Percentiles rank a stretch among this genome's conserved stretches.
Evolutionary conservation across 2,113 vertebrate genomes (phyloP).

Genomic region (Pedetes capensis): DNA sequence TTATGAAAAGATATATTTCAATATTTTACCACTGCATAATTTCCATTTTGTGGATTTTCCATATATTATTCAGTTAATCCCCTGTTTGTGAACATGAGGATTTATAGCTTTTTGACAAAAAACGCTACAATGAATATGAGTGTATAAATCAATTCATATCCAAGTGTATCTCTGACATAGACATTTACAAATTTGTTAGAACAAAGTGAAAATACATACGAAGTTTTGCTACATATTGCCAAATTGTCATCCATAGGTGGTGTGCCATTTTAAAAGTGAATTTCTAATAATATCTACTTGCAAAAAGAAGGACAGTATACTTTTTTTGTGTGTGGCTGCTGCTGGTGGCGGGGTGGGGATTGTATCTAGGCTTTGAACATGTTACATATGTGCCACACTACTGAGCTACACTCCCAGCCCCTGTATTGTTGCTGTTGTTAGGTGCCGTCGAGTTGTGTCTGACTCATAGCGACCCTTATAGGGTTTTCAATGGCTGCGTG

Average conservation of each 20-base stretch:
- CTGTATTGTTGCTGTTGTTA: no score
- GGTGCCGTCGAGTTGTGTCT: no score
- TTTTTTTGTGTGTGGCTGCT: background rate
- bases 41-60: background rate
- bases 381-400: background rate
- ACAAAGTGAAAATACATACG: background rate
- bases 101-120: background rate
- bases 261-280: background rate
- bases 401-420: background rate
- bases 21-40: background rate
- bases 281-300: background rate
- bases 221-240: background rate
- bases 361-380: background rate
- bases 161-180: background rate
- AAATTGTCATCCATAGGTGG: background rate
- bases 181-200: background rate
- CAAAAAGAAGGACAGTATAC: background rate
- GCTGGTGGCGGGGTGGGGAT: no score
- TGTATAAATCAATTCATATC: background rate
- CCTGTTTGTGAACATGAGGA: background rate
- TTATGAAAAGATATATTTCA: background rate
- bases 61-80: background rate
- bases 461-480: no score
- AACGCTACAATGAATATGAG: background rate
- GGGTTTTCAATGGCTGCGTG: no score